A percentile compares a stretch with the other conserved stretches of the same genome.
Conservation (phyloP, 2,888 invertebrate species). For the Aspidapion aeneum region DNA sequence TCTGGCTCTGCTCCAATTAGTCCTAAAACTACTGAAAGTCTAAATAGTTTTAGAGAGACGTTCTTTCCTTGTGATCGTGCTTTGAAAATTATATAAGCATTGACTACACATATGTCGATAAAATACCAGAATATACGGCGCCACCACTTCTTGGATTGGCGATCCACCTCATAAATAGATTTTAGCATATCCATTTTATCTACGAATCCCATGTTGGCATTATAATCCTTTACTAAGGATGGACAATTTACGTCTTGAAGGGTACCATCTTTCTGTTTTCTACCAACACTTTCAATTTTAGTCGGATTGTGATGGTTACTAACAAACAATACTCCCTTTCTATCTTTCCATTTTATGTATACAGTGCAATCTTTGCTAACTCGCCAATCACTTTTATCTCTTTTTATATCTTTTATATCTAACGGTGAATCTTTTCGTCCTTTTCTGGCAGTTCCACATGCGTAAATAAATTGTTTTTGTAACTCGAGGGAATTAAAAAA, state of each 20-base stretch:
- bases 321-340: neutral
- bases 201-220: constrained; percentile 35
- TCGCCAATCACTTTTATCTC: constrained; percentile 25
- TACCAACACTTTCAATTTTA: neutral
- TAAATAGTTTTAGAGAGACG: constrained; percentile 2
- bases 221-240: constrained; percentile 32
- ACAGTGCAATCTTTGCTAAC: constrained; percentile 16
- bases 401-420: constrained; percentile 21
- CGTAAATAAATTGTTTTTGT: constrained; percentile 19
- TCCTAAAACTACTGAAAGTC: constrained; percentile 6
- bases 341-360: constrained; percentile 14
- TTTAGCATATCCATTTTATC: constrained; percentile 37
- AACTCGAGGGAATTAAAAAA: constrained; percentile 25
- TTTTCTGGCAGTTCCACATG: constrained; percentile 23
- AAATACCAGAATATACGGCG: constrained; percentile 28
- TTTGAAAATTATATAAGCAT: constrained; percentile 23
- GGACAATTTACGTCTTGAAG: constrained; percentile 28
- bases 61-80: neutral
- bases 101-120: constrained; percentile 31
- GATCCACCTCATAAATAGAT: constrained; percentile 32
- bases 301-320: constrained; percentile 9
- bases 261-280: constrained; percentile 18
- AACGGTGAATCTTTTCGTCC: constrained; percentile 21
- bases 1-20: neutral
- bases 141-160: constrained; percentile 39